Evolutionary conservation across 2,888 invertebrate species (phyloP).

Genomic region (Oegoconia quadripuncta): DNA sequence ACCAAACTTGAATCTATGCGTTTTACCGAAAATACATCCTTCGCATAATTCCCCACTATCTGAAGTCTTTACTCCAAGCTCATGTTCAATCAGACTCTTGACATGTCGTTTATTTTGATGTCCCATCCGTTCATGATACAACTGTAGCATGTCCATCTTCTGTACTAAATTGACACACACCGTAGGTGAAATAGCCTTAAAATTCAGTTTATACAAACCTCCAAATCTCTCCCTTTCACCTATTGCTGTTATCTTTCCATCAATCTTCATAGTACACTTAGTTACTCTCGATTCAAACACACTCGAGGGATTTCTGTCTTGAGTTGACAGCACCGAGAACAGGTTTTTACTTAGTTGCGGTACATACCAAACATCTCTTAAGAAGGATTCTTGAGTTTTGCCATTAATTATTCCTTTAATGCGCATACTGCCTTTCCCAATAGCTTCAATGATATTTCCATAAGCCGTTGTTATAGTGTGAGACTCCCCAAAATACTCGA

Average conservation of each 20-base stretch:
- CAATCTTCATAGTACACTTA: background rate
- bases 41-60: slow-evolving; percentile 8
- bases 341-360: slow-evolving; percentile 6
- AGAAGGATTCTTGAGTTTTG: background rate
- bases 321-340: slow-evolving; percentile 9
- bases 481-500: slow-evolving; percentile 1
- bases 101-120: slow-evolving; percentile 15
- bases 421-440: slow-evolving; percentile 1
- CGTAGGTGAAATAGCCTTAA: background rate
- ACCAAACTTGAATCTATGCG: slow-evolving; percentile 12
- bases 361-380: slow-evolving; percentile 12
- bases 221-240: slow-evolving; percentile 6
- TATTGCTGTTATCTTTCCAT: slow-evolving; percentile 3
- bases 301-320: slow-evolving; percentile 1
- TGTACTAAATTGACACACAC: too few relatives aligned
- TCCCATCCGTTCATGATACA: slow-evolving; percentile 10
- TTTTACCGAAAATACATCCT: slow-evolving; percentile 17
- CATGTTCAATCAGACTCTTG: slow-evolving; percentile 6
- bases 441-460: slow-evolving; percentile 1
- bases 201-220: slow-evolving; percentile 2
- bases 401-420: background rate
- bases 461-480: slow-evolving; percentile 5
- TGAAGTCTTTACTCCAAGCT: slow-evolving; percentile 9
- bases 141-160: slow-evolving; percentile 5
- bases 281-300: slow-evolving; percentile 1